Evolutionary conservation across 2,797 vertebrate species (phyloP).

Genomic region (Toxotes lorentzi): DNA sequence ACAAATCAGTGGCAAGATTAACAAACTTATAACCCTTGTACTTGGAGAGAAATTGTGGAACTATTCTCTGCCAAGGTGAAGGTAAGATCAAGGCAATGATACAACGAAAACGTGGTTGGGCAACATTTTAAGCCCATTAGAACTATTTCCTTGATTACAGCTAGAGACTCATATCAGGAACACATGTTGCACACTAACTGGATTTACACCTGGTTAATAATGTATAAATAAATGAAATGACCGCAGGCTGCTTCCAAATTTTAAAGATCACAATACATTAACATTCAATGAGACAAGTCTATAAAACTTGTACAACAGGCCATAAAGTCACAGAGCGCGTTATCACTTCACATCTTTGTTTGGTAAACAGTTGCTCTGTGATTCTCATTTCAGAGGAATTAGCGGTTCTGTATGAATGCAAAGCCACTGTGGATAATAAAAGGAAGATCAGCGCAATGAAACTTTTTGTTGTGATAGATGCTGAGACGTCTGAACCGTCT

Average conservation of each 20-base stretch:
- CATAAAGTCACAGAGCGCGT: neutral
- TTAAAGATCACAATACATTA: neutral
- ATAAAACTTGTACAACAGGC: neutral
- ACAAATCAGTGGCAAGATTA: slow-evolving; percentile 51
- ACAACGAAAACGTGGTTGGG: neutral
- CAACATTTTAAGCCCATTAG: neutral
- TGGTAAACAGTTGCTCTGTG: slow-evolving; percentile 25
- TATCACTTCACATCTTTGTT: slow-evolving; percentile 19
- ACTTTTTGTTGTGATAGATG: slow-evolving; percentile 24
- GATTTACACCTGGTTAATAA: neutral
- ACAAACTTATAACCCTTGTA: slow-evolving; percentile 27
- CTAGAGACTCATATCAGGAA: neutral
- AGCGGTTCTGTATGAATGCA: slow-evolving; percentile 18
- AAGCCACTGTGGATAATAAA: slow-evolving; percentile 30
- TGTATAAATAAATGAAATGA: too few species aligned
- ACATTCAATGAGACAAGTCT: neutral
- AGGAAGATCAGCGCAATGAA: neutral
- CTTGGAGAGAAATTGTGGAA: slow-evolving; percentile 9
- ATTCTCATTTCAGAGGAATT: slow-evolving; percentile 28
- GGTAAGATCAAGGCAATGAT: neutral
- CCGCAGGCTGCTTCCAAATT: neutral
- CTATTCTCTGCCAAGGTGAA: neutral
- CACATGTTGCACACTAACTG: neutral
- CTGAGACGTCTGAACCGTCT: slow-evolving; percentile 26
- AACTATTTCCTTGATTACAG: neutral